Conservation (phyloP, 2,113 vertebrate genomes). For the Isichthys henryi region DNA sequence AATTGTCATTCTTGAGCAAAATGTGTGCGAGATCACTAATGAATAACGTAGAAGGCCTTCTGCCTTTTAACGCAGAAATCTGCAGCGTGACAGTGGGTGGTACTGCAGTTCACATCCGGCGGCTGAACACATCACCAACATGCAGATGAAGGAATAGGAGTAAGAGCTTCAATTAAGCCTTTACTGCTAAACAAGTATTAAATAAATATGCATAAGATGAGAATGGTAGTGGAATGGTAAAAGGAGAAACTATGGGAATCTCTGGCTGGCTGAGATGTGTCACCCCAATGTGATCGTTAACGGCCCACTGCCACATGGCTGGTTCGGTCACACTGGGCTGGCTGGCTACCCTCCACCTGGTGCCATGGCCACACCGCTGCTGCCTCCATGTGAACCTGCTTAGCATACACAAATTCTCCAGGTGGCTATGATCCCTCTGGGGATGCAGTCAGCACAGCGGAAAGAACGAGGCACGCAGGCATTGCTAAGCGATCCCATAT, state of each 20-base stretch:
- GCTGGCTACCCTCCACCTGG: not conserved
- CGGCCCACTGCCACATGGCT: not conserved
- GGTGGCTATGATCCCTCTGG: not conserved
- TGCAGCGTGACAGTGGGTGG: not conserved
- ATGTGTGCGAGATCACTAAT: not conserved
- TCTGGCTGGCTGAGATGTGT: not conserved
- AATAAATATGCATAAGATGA: not conserved
- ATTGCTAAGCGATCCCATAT: not conserved
- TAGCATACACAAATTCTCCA: not conserved
- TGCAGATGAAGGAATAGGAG: not conserved
- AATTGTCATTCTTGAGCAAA: not conserved
- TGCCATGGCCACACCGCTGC: not conserved
- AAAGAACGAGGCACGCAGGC: not conserved
- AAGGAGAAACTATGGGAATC: not conserved
- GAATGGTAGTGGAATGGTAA: not conserved
- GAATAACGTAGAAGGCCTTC: not conserved
- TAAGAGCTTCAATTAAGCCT: not conserved
- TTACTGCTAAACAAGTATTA: not conserved
- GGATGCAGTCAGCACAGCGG: not conserved
- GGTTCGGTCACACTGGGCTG: not conserved
- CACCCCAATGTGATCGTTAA: not conserved
- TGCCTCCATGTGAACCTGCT: not conserved
- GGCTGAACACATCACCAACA: not conserved
- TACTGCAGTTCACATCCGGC: not conserved
- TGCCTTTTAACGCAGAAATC: not conserved